Percentiles rank a stretch among this genome's conserved stretches.
These are phyloP conservation scores for Apocheima hispidaria DNA, from an alignment of 2,888 invertebrate species.

Conservation along the genomic window DNA sequence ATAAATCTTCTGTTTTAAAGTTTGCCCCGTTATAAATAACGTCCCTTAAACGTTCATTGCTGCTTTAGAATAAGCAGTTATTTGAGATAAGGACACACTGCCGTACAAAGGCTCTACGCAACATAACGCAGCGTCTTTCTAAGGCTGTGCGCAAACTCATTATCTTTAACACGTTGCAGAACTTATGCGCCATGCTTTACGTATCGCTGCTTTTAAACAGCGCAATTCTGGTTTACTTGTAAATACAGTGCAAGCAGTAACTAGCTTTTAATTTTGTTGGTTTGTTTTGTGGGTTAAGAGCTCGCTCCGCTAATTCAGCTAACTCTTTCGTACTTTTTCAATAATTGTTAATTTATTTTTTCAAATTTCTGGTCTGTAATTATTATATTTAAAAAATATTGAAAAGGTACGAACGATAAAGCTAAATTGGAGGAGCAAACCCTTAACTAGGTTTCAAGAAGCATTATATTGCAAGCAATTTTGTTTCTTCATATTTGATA, in stretches of 20 bases:
- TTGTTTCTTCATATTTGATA: too few relatives aligned
- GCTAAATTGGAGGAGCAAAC: too few relatives aligned
- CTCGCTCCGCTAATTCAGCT: not conserved
- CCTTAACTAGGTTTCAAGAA: too few relatives aligned
- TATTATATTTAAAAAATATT: too few relatives aligned
- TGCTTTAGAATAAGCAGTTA: constrained; percentile 67
- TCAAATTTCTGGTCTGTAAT: too few relatives aligned
- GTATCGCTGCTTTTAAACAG: constrained; percentile 80
- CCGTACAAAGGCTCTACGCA: constrained; percentile 59
- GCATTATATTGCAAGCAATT: too few relatives aligned
- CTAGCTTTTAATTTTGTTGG: not conserved
- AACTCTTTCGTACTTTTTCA: too few relatives aligned
- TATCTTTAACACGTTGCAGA: constrained; percentile 81
- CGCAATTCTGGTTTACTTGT: constrained; percentile 63
- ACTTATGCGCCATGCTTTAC: constrained; percentile 76
- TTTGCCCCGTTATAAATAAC: constrained; percentile 74
- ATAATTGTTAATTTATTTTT: too few relatives aligned
- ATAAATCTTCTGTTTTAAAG: constrained; percentile 77
- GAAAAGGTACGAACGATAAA: too few relatives aligned
- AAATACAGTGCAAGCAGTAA: constrained; percentile 18
- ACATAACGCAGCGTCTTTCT: constrained; percentile 72
- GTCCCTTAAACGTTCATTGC: constrained; percentile 68
- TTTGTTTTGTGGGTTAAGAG: too few relatives aligned
- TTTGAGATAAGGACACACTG: constrained; percentile 74
- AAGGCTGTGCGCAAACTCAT: constrained; percentile 74